Percentiles rank a stretch among this genome's conserved stretches.
Conservation (phyloP, 1,140 invertebrate species). For the Magallana ariakensis region DNA sequence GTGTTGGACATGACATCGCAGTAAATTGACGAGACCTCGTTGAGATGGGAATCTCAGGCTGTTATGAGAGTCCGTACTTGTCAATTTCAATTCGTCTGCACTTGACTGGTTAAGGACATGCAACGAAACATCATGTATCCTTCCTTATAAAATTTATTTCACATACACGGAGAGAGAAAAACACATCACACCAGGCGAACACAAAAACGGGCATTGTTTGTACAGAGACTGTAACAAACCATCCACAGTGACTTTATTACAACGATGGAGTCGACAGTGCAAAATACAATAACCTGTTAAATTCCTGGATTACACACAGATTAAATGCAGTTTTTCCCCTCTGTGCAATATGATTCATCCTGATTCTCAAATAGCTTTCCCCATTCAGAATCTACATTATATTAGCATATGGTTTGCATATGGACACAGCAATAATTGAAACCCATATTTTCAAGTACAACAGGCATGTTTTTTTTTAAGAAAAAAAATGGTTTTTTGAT, state of each 20-base stretch:
- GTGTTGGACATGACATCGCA: not conserved
- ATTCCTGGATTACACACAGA: too few species aligned
- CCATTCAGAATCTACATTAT: not conserved
- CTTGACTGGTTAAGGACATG: not conserved
- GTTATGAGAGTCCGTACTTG: not conserved
- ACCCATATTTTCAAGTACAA: not conserved
- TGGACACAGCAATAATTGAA: not conserved
- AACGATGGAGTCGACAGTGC: too few species aligned
- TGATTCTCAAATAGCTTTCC: not conserved
- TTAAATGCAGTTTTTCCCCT: not conserved
- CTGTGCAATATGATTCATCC: not conserved
- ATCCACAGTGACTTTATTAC: too few species aligned
- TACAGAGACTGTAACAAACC: too few species aligned
- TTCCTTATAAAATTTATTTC: not conserved
- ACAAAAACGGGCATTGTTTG: too few species aligned
- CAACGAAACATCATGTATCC: not conserved
- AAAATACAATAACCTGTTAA: not conserved
- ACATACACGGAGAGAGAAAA: not conserved
- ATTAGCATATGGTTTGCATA: slow-evolving; percentile 27
- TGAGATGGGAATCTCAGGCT: not conserved
- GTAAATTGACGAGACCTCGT: not conserved
- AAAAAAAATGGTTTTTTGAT: too few species aligned
- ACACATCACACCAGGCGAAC: not conserved
- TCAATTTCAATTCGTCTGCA: not conserved
- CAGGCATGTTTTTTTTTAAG: too few species aligned